phyloP scores from a whole-genome alignment of 2,113 vertebrate species.

The Megaceryle maxima region DNA sequence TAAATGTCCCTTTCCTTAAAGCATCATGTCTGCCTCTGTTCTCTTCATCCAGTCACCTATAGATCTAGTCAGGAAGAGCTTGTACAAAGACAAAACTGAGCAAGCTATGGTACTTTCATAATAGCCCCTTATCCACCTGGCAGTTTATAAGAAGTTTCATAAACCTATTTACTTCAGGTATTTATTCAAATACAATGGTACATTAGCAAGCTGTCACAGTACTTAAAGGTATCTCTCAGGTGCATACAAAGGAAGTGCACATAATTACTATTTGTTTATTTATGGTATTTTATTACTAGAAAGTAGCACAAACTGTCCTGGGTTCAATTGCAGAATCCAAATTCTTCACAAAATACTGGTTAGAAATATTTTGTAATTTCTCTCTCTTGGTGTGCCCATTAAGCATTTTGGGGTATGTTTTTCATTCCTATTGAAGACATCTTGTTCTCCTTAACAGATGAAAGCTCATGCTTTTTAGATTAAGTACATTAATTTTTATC shows the following conservation, averaged over 20 bases:
- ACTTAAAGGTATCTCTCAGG: conserved; percentile 42
- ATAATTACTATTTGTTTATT: conserved; percentile 46
- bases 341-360: neutral
- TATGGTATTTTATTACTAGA: conserved; percentile 7
- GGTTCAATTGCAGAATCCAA: neutral
- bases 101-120: neutral
- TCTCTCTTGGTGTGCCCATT: neutral
- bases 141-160: conserved; percentile 33
- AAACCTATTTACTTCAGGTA: conserved; percentile 49
- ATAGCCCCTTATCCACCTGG: conserved; percentile 34
- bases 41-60: neutral
- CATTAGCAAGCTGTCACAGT: conserved; percentile 65
- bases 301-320: neutral
- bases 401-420: neutral
- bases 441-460: neutral
- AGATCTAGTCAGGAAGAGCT: neutral
- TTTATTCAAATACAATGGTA: conserved; percentile 40
- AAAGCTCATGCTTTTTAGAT: neutral
- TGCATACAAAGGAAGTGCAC: conserved; percentile 12
- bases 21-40: neutral
- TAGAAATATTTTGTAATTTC: neutral
- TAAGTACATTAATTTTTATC: neutral
- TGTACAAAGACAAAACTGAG: neutral
- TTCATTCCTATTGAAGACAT: neutral
- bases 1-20: neutral